These are phyloP conservation scores for Pristionchus pacificus DNA, from an alignment of 1,140 invertebrate species.

Conservation along the genomic window DNA sequence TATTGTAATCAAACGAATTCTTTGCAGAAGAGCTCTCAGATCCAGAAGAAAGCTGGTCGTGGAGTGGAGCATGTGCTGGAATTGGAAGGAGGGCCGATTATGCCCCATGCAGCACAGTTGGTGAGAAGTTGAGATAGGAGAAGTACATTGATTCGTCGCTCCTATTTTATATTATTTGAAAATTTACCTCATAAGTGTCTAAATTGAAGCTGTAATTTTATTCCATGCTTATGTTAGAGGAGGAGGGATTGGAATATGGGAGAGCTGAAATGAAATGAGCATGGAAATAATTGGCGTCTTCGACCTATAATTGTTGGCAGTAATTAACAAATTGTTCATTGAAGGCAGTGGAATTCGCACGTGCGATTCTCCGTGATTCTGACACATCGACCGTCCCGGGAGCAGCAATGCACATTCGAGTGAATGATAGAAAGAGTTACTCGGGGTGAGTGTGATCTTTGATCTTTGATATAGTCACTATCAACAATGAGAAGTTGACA, in stretches of 20 bases:
- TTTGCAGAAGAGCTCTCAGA: slow-evolving; percentile 23
- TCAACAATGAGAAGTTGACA: too few relatives aligned
- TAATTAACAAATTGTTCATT: too few relatives aligned
- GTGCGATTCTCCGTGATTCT: not conserved
- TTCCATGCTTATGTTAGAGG: not conserved
- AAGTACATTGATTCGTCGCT: not conserved
- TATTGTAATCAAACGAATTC: not conserved
- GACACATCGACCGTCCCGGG: not conserved
- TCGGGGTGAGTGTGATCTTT: too few relatives aligned
- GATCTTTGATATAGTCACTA: too few relatives aligned
- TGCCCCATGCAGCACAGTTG: slow-evolving; percentile 18
- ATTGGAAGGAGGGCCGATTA: slow-evolving; percentile 18
- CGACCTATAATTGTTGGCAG: too few relatives aligned
- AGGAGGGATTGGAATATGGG: not conserved
- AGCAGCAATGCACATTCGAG: not conserved
- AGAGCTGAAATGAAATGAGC: too few relatives aligned
- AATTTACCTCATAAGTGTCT: not conserved
- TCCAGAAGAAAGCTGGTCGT: slow-evolving; percentile 7
- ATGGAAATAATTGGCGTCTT: too few relatives aligned
- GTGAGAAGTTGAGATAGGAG: slow-evolving; percentile 8
- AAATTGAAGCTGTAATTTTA: not conserved
- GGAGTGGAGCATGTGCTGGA: slow-evolving; percentile 20
- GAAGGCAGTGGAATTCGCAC: too few relatives aligned
- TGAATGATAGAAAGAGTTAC: not conserved
- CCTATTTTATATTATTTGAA: not conserved